Evolutionary conservation across 2,113 vertebrate species (phyloP), one percentile per base, ranked within the genome.

Genomic region (Arizona elegans): DNA sequence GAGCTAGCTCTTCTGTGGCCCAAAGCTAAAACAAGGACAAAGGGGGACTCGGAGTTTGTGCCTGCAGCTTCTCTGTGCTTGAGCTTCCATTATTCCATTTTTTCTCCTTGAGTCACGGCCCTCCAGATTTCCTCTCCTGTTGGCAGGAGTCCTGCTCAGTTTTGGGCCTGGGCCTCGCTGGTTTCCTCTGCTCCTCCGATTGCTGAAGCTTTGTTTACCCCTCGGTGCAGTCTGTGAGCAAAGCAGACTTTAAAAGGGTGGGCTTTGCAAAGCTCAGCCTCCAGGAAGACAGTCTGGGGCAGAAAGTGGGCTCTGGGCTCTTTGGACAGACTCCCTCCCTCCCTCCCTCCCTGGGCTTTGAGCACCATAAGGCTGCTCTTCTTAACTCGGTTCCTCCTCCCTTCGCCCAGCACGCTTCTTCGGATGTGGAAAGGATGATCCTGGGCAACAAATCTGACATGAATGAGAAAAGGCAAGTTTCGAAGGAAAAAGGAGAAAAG

Each of bases 401-500:
- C 95, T 87, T 87, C 87, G 33, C 95, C 86, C 96, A 99, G 99
- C 99, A 99, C 89, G 99, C 99, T 89, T 99, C 99, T 43, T 99
- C 99, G 54, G 99, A 99, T 87, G 99, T 99, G 58, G 99, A 99
- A 97, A 98, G 99, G 95, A 99, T 99, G 99, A 98, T 99, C 96
- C 96, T 99, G 93, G 99, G 99, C 38, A 99, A 99, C 97, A 99
- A 99, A 96, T 99, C 98, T 93, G 99, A 99, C 96, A 99, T 99
- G 99, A 98, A 98, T 95, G 99, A 99, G 95, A 99, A 98, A 97
- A 98, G 99, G 97, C 99, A 99, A 97, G 99, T 99, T 94, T 99
- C 99, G 38, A 99, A 98, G 97, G 99, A 99, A 97, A 98, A 99
- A 96, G 99, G 99, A 23, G 99, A 99, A 95, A 99, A 99, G 97